Percentiles rank a stretch among this genome's conserved stretches.
Conservation (phyloP, 2,113 vertebrate species). For the Gadus chalcogrammus region DNA sequence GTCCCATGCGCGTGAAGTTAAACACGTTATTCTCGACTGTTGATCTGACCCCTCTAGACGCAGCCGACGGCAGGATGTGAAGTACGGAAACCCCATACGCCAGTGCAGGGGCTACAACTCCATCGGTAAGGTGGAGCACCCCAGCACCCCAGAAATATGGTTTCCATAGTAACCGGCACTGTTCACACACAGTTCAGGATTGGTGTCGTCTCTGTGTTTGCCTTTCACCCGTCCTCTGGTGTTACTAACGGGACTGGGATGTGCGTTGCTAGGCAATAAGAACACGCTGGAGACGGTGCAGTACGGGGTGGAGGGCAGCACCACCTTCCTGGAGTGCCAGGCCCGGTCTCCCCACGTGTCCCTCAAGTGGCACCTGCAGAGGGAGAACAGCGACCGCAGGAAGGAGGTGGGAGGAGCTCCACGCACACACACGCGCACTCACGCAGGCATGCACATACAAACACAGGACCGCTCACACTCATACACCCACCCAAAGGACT, state of each 20-base stretch:
- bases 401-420: conserved; percentile 82
- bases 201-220: background rate
- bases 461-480: too few species aligned
- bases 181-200: too few species aligned
- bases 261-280: conserved; percentile 80
- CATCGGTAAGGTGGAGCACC: conserved; percentile 65
- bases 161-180: background rate
- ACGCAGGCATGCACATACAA: too few species aligned
- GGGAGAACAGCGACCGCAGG: conserved; percentile 90
- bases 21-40: conserved; percentile 34
- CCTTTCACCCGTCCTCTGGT: too few species aligned
- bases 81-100: conserved; percentile 81
- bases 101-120: conserved; percentile 83
- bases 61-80: conserved; percentile 81
- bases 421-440: too few species aligned
- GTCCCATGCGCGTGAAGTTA: conserved; percentile 13
- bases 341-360: conserved; percentile 91
- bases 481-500: too few species aligned
- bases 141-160: background rate
- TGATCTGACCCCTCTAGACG: conserved; percentile 64
- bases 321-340: conserved; percentile 94
- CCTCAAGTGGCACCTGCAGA: conserved; percentile 94
- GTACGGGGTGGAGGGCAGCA: conserved; percentile 94
- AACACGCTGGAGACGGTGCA: conserved; percentile 86
- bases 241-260: background rate